Base-by-base conservation (phyloP, 2,797 vertebrate species). In the Eulemur albifrons region DNA sequence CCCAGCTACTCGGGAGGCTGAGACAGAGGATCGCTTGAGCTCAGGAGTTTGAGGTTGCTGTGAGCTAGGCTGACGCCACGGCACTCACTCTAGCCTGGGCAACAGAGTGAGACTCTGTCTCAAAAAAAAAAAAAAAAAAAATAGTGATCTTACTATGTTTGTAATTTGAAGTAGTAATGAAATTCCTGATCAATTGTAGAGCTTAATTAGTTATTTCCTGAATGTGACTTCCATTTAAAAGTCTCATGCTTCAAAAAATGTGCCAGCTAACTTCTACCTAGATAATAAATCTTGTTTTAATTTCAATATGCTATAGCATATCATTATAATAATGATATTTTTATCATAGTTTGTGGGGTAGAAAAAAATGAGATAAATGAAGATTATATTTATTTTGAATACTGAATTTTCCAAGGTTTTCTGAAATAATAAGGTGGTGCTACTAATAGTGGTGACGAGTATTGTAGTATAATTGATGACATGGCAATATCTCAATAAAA, bases 171-270 rank as follows among this genome's bases (percentile, higher is more conserved):
- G 30, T 79, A 90, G 50, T 94, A 86, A 77, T 32, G 82, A 81
- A 77, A 72, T 5, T 45, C 25, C 86, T 57, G 21, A 80, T 94
- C 63, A 88, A 88, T 14, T 61, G 4, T 18, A 86, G 43, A 73
- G 32, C 27, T 79, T 94, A 67, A 63, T 57, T 67, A 89, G 21
- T 70, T 54, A 85, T 82, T 72, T 81, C 54, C 35, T 95, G 27
- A 85, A 90, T 93, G 65, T 85, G 35, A 88, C 43, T 93, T 96
- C 48, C 75, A 85, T 88, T 90, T 84, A 69, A 76, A 92, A 87
- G 40, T 93, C 91, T 94, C 13, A 72, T 63, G 45, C 75, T 94
- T 93, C 52, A 80, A 93, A 54, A 93, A 94, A 27, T 65, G 14
- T 73, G 27, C 63, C 40, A 65, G 20, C 35, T 90, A 92, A 84